Percentiles rank a stretch among this genome's conserved stretches.
phyloP scores from a whole-genome alignment of 2,113 vertebrate genomes.

The Pica pica region DNA sequence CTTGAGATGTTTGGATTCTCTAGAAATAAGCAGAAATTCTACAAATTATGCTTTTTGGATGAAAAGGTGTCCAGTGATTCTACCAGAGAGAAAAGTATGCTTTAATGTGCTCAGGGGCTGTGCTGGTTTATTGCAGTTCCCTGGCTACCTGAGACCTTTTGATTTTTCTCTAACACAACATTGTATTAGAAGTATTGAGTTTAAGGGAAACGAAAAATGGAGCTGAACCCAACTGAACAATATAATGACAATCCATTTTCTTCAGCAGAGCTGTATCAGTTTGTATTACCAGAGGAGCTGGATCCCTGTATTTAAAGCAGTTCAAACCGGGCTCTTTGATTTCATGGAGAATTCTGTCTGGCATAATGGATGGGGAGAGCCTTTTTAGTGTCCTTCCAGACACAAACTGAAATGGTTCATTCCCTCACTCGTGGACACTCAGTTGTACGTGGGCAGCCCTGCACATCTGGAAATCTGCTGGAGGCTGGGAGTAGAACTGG shows the following conservation, averaged over 20 bases:
- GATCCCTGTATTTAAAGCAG: neutral
- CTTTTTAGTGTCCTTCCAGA: neutral
- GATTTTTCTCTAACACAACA: neutral
- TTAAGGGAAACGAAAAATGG: neutral
- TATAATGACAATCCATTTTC: neutral
- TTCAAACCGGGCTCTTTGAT: neutral
- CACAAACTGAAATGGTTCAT: neutral
- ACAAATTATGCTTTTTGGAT: neutral
- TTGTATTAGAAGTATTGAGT: neutral
- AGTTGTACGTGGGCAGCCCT: accelerated
- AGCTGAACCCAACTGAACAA: neutral
- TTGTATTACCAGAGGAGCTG: neutral
- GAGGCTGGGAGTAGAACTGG: neutral
- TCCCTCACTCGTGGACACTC: accelerated
- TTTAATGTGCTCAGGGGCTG: neutral
- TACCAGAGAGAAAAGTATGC: neutral
- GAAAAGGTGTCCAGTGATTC: neutral
- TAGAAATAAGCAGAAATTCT: neutral
- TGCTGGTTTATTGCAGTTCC: neutral
- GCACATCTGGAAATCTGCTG: neutral
- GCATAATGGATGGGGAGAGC: neutral
- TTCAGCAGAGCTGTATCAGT: neutral
- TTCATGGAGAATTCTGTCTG: neutral
- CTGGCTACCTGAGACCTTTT: neutral
- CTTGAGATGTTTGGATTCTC: neutral